Percentiles rank a stretch among this genome's conserved stretches.
Conservation (phyloP, 2,113 vertebrate species). For the Ginglymostoma cirratum region DNA sequence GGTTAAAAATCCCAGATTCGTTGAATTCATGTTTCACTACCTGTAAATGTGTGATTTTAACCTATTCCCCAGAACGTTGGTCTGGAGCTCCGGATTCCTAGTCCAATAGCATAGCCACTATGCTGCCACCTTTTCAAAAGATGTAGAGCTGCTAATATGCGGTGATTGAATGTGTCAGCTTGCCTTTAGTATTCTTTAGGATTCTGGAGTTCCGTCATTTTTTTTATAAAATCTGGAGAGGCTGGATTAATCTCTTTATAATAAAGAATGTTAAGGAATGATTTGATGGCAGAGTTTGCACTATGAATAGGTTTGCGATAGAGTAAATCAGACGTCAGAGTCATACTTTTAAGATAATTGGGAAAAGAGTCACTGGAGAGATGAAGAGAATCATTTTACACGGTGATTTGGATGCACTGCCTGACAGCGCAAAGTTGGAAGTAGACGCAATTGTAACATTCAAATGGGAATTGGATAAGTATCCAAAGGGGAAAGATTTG, state of each 20-base stretch:
- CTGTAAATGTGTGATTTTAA: too few species aligned
- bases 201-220: background rate
- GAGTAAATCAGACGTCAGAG: background rate
- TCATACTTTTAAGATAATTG: background rate
- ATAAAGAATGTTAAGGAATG: background rate
- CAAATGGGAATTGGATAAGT: background rate
- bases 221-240: too few species aligned
- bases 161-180: background rate
- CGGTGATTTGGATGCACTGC: background rate
- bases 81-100: too few species aligned
- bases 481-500: too few species aligned
- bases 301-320: background rate
- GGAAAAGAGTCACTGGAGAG: background rate
- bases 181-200: background rate
- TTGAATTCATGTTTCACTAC: too few species aligned
- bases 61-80: too few species aligned
- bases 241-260: background rate
- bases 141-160: background rate
- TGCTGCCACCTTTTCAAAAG: too few species aligned
- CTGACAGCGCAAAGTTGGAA: background rate
- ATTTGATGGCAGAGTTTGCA: background rate
- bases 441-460: background rate
- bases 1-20: background rate
- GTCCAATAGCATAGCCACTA: too few species aligned
- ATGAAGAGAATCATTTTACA: background rate